A percentile compares a stretch with the other conserved stretches of the same genome.
These are phyloP conservation scores for Pocillopora damicornis DNA, from an alignment of 64 coral and sea anemone species.

Conservation along the genomic window DNA sequence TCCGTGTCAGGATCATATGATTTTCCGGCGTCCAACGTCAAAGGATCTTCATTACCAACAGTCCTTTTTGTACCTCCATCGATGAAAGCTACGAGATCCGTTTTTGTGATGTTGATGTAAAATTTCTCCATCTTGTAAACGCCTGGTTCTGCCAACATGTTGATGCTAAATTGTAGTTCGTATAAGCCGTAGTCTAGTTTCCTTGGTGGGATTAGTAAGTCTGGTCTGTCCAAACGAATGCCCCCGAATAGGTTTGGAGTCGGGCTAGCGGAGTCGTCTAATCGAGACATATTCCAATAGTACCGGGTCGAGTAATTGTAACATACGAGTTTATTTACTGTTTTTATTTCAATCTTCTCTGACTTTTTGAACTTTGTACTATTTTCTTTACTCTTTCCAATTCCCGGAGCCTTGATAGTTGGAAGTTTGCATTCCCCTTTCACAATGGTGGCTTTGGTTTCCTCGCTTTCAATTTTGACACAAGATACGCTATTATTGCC, in stretches of 20 bases:
- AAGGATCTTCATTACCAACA: background rate
- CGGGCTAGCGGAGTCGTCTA: too few relatives aligned
- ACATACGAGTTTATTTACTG: background rate
- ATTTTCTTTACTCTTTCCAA: background rate
- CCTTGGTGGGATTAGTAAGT: background rate
- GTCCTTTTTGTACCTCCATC: slow-evolving; percentile 23
- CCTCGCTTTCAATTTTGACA: background rate
- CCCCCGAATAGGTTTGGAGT: background rate
- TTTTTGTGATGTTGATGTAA: background rate
- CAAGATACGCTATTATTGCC: slow-evolving; percentile 15
- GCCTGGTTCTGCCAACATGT: background rate
- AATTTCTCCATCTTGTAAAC: background rate
- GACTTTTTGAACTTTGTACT: slow-evolving; percentile 6
- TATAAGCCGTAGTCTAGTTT: background rate
- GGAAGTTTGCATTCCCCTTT: slow-evolving; percentile 2
- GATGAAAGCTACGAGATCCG: background rate
- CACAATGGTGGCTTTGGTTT: background rate
- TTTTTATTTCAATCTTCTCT: slow-evolving; percentile 12
- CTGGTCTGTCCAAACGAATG: background rate
- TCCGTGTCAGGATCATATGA: slow-evolving; percentile 29
- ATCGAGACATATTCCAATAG: background rate
- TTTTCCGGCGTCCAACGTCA: background rate
- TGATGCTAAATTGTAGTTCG: slow-evolving; percentile 11
- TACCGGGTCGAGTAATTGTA: background rate
- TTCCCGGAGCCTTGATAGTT: background rate